phyloP scores from a whole-genome alignment of 2,797 vertebrate genomes.

The Helicolenus hilgendorfi region DNA sequence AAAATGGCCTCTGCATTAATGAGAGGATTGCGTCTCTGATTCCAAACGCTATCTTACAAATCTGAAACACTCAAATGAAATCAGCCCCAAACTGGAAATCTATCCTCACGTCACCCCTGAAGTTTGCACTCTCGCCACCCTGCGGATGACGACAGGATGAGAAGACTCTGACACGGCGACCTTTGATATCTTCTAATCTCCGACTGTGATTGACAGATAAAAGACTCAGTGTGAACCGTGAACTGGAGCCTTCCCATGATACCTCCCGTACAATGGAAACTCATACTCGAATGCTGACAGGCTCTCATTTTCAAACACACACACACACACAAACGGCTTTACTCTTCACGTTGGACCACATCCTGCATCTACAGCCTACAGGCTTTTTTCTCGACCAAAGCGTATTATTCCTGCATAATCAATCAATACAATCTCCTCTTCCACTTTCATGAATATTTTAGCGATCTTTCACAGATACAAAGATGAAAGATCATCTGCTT shows the following conservation, averaged over 20 bases:
- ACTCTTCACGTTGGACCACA: constrained; percentile 35
- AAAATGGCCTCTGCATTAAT: constrained; percentile 57
- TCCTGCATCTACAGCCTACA: constrained; percentile 37
- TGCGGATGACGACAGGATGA: constrained; percentile 50
- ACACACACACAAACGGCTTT: neutral
- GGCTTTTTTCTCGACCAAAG: constrained; percentile 22
- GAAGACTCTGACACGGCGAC: constrained; percentile 62
- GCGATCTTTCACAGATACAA: constrained; percentile 20
- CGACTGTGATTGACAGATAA: constrained; percentile 82
- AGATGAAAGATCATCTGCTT: constrained; percentile 50
- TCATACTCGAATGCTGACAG: constrained; percentile 40
- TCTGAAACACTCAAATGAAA: constrained; percentile 19
- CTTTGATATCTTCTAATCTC: constrained; percentile 79
- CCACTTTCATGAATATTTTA: constrained; percentile 69
- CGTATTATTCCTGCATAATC: constrained; percentile 54
- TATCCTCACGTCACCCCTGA: constrained; percentile 42
- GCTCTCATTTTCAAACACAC: constrained; percentile 48
- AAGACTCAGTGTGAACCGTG: constrained; percentile 71
- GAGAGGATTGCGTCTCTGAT: constrained; percentile 59
- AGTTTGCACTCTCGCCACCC: constrained; percentile 28
- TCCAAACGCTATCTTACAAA: constrained; percentile 24
- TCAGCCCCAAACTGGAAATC: neutral
- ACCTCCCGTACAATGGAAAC: constrained; percentile 48
- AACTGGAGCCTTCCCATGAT: constrained; percentile 63
- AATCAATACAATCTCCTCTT: constrained; percentile 64